Percentiles rank a stretch among this genome's conserved stretches.
Evolutionary conservation across 2,113 vertebrate species (phyloP).

Genomic region (Ardeotis arabs): DNA sequence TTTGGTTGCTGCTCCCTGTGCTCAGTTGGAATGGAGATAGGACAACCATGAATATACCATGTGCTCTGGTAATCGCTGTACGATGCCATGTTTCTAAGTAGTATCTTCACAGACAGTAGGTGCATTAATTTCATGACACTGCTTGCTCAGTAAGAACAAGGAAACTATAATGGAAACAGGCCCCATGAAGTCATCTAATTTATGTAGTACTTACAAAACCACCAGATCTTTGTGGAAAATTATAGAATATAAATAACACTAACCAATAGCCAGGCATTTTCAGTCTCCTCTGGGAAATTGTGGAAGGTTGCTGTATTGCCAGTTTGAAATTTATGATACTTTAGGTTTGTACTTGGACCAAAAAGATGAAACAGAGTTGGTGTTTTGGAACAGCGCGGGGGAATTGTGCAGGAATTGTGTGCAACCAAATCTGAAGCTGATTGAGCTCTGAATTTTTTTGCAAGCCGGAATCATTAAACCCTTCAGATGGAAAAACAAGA

Average conservation of each 20-base stretch:
- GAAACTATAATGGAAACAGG: neutral
- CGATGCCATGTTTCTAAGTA: neutral
- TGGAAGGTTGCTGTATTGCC: neutral
- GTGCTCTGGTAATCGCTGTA: rapidly evolving
- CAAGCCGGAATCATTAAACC: neutral
- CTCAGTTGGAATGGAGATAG: neutral
- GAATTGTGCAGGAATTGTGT: neutral
- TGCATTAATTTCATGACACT: neutral
- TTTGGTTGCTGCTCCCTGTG: neutral
- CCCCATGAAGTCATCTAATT: neutral
- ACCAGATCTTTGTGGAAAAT: conserved; percentile 9
- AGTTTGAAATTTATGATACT: neutral
- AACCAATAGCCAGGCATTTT: neutral
- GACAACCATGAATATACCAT: neutral
- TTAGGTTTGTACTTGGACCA: neutral
- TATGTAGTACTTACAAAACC: neutral
- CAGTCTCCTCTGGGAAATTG: neutral
- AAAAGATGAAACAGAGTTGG: neutral
- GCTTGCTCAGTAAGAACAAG: neutral
- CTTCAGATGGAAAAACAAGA: conserved; percentile 4
- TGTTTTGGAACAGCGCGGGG: conserved; percentile 8
- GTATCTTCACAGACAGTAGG: neutral
- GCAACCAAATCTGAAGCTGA: neutral
- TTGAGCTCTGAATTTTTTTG: neutral
- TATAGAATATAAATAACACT: conserved; percentile 10